Base-by-base conservation (phyloP, 2,888 invertebrate genomes). In the Spialia ferax region DNA sequence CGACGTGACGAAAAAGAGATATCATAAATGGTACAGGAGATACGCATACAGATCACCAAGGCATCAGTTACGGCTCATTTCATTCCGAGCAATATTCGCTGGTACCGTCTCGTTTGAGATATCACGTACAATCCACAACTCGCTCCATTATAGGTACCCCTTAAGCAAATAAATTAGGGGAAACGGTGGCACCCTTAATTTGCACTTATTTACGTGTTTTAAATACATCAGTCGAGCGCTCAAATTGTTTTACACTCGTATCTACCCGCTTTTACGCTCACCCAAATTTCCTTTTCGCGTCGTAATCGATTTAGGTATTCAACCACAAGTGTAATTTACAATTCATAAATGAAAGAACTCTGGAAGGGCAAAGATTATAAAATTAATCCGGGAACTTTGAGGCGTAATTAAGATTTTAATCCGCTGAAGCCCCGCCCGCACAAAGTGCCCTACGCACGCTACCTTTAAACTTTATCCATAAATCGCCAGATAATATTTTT, bases 331-430 rank as follows among this genome's bases (percentile, higher is more conserved):
- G 69, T 59, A 79, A 78, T 79, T 79, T 73, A 73, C 73, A 70
- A 79, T 79, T 81, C 72, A 76, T 75, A 75, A 74, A 70, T 73
- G 71, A 78, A 78, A 74, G 77, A 83, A 74, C 76, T 77, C 78
- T 75, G 74, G 77, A 76, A 79, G 79, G 78, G 76, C 78, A 78
- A 76, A 85, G 83, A 85, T 89, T 87, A 86, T 83, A 83, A 85
- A 85, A 87, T 88, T 84, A 86, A 89, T 87, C 81, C 83, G 73
- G 76, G 84, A 90, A 89, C 81, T 90, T 87, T 75, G 79, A 82
- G 75, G 70, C 80, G 84, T 86, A 87, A 90, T 91, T 90, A 89
- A 90, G 88, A 90, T 91, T 89, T 87, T 87, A 89, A 91, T 91
- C 89, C 85, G 73, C 78, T 78, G 71, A 78, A 81, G 79, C 77